These are phyloP conservation scores for Drosophila barbarae DNA, from an alignment of 2,888 invertebrate species.

Conservation along the genomic window DNA sequence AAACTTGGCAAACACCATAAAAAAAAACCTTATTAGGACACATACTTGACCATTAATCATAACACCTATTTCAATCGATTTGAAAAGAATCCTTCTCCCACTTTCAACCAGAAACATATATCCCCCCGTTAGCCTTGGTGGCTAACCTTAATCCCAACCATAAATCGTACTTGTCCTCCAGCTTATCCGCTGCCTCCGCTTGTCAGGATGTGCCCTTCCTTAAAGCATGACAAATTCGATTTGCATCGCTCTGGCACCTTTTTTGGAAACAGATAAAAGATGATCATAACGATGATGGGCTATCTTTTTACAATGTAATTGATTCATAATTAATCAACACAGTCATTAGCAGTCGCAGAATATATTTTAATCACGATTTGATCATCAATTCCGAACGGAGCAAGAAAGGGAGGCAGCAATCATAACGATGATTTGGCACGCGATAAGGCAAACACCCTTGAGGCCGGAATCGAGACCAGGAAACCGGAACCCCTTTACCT, in stretches of 20 bases:
- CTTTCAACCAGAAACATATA: neutral
- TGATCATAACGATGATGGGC: neutral
- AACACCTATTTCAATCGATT: neutral
- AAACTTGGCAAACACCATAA: neutral
- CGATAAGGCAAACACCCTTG: slow-evolving; percentile 60
- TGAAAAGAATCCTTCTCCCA: neutral
- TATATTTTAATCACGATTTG: slow-evolving; percentile 73
- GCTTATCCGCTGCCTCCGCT: neutral
- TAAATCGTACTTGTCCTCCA: slow-evolving; percentile 15
- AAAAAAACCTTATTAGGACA: neutral
- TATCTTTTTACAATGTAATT: slow-evolving; percentile 66
- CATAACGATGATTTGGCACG: slow-evolving; percentile 77
- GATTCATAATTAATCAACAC: slow-evolving; percentile 71
- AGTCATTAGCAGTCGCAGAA: slow-evolving; percentile 61
- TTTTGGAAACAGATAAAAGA: slow-evolving; percentile 4
- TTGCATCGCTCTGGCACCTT: slow-evolving; percentile 36
- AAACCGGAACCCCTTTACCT: slow-evolving; percentile 25
- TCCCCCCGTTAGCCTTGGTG: neutral
- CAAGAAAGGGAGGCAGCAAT: slow-evolving; percentile 53
- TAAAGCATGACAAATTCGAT: slow-evolving; percentile 40
- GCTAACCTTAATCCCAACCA: slow-evolving; percentile 10
- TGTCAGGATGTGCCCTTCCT: slow-evolving; percentile 10
- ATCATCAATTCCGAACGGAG: slow-evolving; percentile 70
- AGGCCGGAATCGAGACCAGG: slow-evolving; percentile 24
- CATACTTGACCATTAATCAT: slow-evolving; percentile 10